Evolutionary conservation across 1,140 invertebrate species (phyloP).

Genomic region (Caenorhabditis elegans): DNA sequence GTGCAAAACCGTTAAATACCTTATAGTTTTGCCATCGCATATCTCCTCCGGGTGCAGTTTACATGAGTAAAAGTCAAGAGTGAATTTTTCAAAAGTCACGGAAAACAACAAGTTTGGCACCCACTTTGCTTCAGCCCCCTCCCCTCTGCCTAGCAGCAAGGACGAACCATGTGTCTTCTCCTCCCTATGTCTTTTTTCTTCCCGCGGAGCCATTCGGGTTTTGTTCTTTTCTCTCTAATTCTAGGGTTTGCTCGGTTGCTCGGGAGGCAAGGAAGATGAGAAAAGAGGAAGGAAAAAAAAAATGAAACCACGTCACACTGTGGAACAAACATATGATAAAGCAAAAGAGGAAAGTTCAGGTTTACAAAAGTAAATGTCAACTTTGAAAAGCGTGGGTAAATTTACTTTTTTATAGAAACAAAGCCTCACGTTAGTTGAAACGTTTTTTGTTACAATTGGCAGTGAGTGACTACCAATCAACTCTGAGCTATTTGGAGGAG

Average conservation of each 20-base stretch:
- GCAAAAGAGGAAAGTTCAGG: not conserved
- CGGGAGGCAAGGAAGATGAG: no score
- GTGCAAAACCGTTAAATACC: not conserved
- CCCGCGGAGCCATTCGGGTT: not conserved
- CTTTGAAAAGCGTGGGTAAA: conserved; percentile 20
- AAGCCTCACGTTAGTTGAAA: not conserved
- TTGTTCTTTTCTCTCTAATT: conserved; percentile 23
- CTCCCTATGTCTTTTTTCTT: not conserved
- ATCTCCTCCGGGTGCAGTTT: conserved; percentile 7
- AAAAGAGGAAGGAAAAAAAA: not conserved
- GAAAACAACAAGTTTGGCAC: conserved; percentile 29
- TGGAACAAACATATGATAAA: conserved; percentile 8
- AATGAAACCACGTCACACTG: conserved; percentile 23
- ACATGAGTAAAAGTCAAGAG: conserved; percentile 23
- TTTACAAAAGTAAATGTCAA: not conserved
- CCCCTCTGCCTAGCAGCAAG: not conserved
- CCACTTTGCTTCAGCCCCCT: not conserved
- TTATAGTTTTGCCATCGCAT: not conserved
- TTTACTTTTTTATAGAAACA: not conserved
- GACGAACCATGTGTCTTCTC: conserved; percentile 21
- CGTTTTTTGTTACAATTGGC: no score
- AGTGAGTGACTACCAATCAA: no score
- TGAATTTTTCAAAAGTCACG: conserved; percentile 30
- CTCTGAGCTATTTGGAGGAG: not conserved
- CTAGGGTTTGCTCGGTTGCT: not conserved